phyloP scores from a whole-genome alignment of 2,888 invertebrate species.

The Boloria euphrosyne region DNA sequence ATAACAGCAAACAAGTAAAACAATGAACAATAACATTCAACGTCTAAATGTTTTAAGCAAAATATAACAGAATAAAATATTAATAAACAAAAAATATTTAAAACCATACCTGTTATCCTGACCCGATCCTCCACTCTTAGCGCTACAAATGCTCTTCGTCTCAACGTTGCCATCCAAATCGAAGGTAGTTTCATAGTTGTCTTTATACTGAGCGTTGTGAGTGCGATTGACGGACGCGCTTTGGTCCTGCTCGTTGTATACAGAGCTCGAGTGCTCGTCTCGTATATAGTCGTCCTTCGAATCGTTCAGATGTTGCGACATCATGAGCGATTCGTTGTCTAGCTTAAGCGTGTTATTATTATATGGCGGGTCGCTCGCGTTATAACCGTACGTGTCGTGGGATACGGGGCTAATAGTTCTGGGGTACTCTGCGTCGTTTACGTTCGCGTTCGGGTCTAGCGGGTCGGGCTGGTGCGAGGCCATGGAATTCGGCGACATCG shows the following conservation, averaged over 20 bases:
- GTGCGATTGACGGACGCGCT: conserved; percentile 58
- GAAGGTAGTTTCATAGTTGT: conserved; percentile 92
- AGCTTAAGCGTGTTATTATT: conserved; percentile 78
- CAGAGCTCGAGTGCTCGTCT: conserved; percentile 66
- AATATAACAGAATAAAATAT: conserved; percentile 6
- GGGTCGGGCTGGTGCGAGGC: conserved; percentile 60
- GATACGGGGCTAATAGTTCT: conserved; percentile 69
- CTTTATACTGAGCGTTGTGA: conserved; percentile 80
- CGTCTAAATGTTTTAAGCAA: conserved; percentile 21
- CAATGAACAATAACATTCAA: conserved; percentile 12
- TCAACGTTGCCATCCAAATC: conserved; percentile 96
- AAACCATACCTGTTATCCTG: conserved; percentile 88
- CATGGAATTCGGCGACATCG: conserved; percentile 73
- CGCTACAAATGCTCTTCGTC: conserved; percentile 93
- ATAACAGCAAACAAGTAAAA: conserved; percentile 6
- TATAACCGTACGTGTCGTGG: conserved; percentile 85
- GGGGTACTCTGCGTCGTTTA: conserved; percentile 63
- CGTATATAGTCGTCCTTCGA: conserved; percentile 68
- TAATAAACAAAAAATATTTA: conserved; percentile 6
- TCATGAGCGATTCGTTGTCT: conserved; percentile 73
- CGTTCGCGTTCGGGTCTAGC: conserved; percentile 56
- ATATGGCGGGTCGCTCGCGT: conserved; percentile 61
- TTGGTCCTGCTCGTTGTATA: conserved; percentile 68
- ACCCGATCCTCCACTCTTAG: conserved; percentile 89
- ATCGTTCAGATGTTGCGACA: conserved; percentile 70